Evolutionary conservation across 2,113 vertebrate species (phyloP).

Genomic region (Pogona vitticeps): DNA sequence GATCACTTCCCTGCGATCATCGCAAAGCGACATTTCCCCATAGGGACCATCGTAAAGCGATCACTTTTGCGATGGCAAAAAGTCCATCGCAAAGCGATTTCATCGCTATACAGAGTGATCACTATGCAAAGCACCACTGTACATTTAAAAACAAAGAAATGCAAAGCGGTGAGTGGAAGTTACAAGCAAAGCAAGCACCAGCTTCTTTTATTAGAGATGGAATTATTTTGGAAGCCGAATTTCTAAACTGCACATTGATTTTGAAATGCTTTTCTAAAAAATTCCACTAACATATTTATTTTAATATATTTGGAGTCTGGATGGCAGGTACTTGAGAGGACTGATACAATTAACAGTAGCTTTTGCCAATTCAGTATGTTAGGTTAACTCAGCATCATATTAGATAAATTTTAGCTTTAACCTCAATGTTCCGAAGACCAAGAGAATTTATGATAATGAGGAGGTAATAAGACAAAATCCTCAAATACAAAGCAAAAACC

Average conservation of each 20-base stretch:
- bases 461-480: not conserved
- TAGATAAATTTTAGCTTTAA: not conserved
- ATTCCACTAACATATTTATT: not conserved
- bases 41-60: too few relatives aligned
- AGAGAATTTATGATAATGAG: too few relatives aligned
- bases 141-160: not conserved
- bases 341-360: not conserved
- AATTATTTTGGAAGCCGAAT: not conserved
- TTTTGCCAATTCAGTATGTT: not conserved
- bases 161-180: not conserved
- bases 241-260: not conserved
- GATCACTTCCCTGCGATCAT: too few relatives aligned
- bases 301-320: not conserved
- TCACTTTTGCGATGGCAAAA: too few relatives aligned
- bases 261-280: not conserved
- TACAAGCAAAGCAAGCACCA: not conserved
- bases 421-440: not conserved
- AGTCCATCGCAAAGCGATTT: too few relatives aligned
- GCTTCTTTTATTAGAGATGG: not conserved
- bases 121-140: too few relatives aligned
- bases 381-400: not conserved
- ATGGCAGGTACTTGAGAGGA: not conserved
- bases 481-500: not conserved
- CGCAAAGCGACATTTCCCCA: too few relatives aligned
- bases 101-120: too few relatives aligned